These are phyloP conservation scores for Xiphophorus birchmanni DNA, from an alignment of 2,797 vertebrate genomes.

Conservation along the genomic window DNA sequence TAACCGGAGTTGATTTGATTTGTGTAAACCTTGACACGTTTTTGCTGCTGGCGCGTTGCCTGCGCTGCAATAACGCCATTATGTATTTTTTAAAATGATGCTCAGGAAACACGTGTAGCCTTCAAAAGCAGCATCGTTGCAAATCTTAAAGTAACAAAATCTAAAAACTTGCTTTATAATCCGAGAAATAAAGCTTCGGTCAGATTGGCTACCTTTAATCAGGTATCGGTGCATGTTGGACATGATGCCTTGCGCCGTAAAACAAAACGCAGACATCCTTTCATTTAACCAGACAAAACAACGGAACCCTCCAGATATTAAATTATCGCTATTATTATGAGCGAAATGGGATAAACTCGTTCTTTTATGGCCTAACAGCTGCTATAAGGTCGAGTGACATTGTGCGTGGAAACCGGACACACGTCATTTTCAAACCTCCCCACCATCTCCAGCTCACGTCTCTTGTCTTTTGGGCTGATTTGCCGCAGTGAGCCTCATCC, in stretches of 20 bases:
- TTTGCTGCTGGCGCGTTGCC: neutral
- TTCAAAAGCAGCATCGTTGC: neutral
- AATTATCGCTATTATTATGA: neutral
- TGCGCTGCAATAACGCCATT: conserved; percentile 19
- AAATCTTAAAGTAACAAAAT: neutral
- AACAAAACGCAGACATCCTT: conserved; percentile 11
- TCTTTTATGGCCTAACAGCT: conserved; percentile 43
- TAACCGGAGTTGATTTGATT: rapidly evolving
- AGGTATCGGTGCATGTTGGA: conserved; percentile 15
- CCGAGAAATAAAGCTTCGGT: neutral
- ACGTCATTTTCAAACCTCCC: conserved; percentile 46
- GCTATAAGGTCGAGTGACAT: conserved; percentile 73
- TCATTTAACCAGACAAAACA: neutral
- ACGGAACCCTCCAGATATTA: neutral
- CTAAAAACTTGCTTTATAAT: neutral
- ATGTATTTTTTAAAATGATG: conserved; percentile 12
- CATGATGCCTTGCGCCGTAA: conserved; percentile 33
- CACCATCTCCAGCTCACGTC: neutral
- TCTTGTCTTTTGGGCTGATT: neutral
- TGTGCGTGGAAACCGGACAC: conserved; percentile 66
- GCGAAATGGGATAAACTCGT: conserved; percentile 10
- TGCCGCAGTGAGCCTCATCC: neutral
- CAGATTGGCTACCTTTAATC: conserved; percentile 14
- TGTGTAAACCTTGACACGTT: neutral
- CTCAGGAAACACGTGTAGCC: conserved; percentile 37